phyloP scores from a whole-genome alignment of 1,140 invertebrate species.

The Leptopilina boulardi region DNA sequence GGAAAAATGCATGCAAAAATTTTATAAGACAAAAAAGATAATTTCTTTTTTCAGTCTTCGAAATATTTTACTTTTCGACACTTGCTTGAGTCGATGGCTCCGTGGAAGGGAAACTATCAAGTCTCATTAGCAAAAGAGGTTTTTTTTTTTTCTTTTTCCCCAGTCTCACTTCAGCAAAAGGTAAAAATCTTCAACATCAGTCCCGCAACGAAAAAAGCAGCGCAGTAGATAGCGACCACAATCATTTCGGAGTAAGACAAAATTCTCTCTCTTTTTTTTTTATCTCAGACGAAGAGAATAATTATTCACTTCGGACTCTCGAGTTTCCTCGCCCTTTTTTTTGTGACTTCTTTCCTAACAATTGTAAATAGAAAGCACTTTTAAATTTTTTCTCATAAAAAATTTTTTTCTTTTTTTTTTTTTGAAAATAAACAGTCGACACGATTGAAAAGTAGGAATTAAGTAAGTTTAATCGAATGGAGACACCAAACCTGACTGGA shows the following conservation, averaged over 20 bases:
- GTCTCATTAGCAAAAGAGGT: conserved; percentile 40
- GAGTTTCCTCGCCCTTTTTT: conserved; percentile 40
- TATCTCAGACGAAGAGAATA: conserved; percentile 29
- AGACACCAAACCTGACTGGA: conserved; percentile 56
- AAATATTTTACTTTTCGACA: conserved; percentile 18
- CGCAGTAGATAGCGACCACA: conserved; percentile 72
- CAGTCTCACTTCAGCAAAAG: conserved; percentile 60
- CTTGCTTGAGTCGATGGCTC: neutral
- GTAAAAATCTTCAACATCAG: conserved; percentile 70
- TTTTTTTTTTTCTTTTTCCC: conserved; percentile 26
- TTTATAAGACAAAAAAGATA: neutral
- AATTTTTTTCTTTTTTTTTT: neutral
- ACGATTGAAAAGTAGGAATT: neutral
- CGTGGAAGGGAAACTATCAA: conserved; percentile 43
- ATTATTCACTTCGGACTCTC: conserved; percentile 32
- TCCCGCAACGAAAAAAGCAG: conserved; percentile 69
- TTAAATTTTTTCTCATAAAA: neutral
- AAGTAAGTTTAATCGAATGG: conserved; percentile 20
- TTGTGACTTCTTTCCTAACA: neutral
- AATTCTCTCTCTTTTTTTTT: neutral
- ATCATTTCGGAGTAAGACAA: conserved; percentile 62
- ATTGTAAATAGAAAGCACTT: neutral
- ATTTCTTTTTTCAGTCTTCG: too few species aligned
- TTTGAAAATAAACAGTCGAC: neutral
- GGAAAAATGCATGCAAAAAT: neutral